Evolutionary conservation across 2,113 vertebrate species (phyloP), one percentile per base, ranked within the genome.

Genomic region (Cyanoramphus novaezelandiae): DNA sequence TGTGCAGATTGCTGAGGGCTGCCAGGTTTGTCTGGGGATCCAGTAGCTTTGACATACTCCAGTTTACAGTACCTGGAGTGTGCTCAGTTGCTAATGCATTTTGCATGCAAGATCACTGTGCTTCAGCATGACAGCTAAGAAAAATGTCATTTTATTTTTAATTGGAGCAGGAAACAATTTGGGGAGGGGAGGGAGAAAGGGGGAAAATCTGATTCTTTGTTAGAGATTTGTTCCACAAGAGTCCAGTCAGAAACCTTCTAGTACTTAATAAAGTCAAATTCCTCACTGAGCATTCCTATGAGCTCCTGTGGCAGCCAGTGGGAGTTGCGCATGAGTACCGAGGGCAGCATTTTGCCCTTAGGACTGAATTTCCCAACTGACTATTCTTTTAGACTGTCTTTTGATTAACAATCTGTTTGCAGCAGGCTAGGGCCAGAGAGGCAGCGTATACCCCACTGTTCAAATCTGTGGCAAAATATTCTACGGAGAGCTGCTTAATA

Each of bases 351-450:
- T 93, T 86, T 96, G 93, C 96, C 96, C 96, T 96, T 91, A 95
- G 96, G 95, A 94, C 81, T 81, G 78, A 90, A 92, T 94, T 90
- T 96, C 95, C 95, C 96, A 88, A 93, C 82, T 88, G 96, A 93
- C 94, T 88, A 76, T 95, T 96, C 95, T 91, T 91, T 86, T 85
- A 94, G 76, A 86, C 94, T 91, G 79, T 96, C 94, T 97, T 97
- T 97, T 97, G 97, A 96, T 97, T 96, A 97, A 97, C 96, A 96
- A 82, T 93, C 94, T 93, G 88, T 96, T 96, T 96, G 94, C 92
- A 95, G 90, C 92, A 96, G 90, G 84, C 86, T 59, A 82, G 89
- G 97, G 92, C 95, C 86, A 79, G 76, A 70, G 93, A 95, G 87
- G 88, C 92, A 65, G 88, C 10, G 0, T 37, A 37, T 90, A 86